phyloP scores from a whole-genome alignment of 2,113 vertebrate species.

The Aldabrachelys gigantea region DNA sequence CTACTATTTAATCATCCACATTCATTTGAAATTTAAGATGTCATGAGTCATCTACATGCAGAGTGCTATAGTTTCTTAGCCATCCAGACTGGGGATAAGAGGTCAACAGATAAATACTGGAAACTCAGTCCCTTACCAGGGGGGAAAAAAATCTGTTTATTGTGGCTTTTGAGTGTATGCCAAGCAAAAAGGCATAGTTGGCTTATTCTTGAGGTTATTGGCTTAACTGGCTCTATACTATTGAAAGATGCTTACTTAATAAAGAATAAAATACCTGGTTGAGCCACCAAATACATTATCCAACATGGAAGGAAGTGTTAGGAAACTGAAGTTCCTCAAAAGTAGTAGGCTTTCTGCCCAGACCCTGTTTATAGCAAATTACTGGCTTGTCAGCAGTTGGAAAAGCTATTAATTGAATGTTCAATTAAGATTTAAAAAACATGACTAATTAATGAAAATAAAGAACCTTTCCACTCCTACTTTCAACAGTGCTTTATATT shows the following conservation, averaged over 20 bases:
- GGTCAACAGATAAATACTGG: background rate
- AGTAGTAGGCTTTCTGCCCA: background rate
- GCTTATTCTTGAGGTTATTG: background rate
- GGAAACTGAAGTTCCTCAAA: background rate
- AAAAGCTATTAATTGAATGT: background rate
- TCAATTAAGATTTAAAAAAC: background rate
- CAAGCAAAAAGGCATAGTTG: background rate
- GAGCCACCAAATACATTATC: background rate
- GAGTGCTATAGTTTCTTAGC: fast-evolving
- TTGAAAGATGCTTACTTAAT: background rate
- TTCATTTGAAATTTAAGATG: background rate
- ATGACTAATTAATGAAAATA: background rate
- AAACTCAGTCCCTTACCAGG: background rate
- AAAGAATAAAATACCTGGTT: background rate
- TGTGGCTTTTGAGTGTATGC: background rate
- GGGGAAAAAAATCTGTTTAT: background rate
- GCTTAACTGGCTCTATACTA: background rate
- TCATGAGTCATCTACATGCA: background rate
- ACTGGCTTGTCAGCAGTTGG: background rate
- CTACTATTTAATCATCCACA: background rate
- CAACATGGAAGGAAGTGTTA: background rate
- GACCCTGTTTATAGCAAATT: background rate
- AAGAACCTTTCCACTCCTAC: background rate
- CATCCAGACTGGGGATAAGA: background rate
- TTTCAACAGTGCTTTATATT: background rate